phyloP scores from a whole-genome alignment of 2,888 invertebrate genomes.

The Coleophora deauratella region DNA sequence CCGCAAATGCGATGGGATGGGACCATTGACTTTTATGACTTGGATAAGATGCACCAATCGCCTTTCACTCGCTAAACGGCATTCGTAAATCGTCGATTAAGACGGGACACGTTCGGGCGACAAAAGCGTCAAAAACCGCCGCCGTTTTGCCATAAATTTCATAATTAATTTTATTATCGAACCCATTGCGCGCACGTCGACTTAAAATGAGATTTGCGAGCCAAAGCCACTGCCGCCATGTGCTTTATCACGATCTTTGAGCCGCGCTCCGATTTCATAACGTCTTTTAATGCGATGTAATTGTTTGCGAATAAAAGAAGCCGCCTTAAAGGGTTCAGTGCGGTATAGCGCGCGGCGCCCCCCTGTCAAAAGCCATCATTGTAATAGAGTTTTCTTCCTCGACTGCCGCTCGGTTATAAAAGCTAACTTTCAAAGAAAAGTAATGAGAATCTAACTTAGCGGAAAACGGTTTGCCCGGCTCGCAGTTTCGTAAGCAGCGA shows the following conservation, averaged over 20 bases:
- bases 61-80: slow-evolving; percentile 36
- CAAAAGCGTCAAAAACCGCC: slow-evolving; percentile 32
- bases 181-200: slow-evolving; percentile 55
- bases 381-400: slow-evolving; percentile 61
- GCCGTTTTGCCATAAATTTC: slow-evolving; percentile 48
- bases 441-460: slow-evolving; percentile 70
- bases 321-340: slow-evolving; percentile 40
- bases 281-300: slow-evolving; percentile 48
- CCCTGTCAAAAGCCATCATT: slow-evolving; percentile 56
- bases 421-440: slow-evolving; percentile 65
- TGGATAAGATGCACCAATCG: slow-evolving; percentile 31
- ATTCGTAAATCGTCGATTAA: slow-evolving; percentile 57
- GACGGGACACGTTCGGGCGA: slow-evolving; percentile 48
- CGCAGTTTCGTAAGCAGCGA: slow-evolving; percentile 39
- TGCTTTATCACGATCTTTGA: slow-evolving; percentile 58
- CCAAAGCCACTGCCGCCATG: slow-evolving; percentile 48
- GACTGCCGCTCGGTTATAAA: slow-evolving; percentile 50
- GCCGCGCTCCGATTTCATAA: slow-evolving; percentile 41
- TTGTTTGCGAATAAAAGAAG: slow-evolving; percentile 55
- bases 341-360: slow-evolving; percentile 27
- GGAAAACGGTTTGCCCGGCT: slow-evolving; percentile 53
- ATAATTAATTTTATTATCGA: slow-evolving; percentile 66
- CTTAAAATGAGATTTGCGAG: slow-evolving; percentile 61
- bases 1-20: slow-evolving; percentile 38
- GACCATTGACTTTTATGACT: slow-evolving; percentile 33